phyloP scores from a whole-genome alignment of 2,797 vertebrate species.

The Galagoides demidoff region DNA sequence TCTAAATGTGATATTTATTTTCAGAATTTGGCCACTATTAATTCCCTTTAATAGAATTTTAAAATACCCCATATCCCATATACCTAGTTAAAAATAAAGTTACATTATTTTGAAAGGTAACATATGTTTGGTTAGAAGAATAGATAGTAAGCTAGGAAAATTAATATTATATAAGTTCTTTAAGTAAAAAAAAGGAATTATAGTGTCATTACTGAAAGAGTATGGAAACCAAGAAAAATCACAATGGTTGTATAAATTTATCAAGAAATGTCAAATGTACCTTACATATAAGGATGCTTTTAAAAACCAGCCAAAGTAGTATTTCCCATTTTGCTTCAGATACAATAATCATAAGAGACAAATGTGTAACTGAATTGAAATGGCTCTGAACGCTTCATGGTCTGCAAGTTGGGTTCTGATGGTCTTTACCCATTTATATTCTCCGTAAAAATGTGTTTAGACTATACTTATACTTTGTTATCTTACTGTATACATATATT shows the following conservation, averaged over 20 bases:
- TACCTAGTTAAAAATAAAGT: neutral
- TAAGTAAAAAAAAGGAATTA: neutral
- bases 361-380: constrained; percentile 5
- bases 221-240: neutral
- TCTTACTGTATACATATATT: constrained; percentile 57
- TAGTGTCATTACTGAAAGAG: neutral
- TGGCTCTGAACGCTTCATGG: neutral
- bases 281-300: neutral
- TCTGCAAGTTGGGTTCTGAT: neutral
- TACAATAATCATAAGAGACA: neutral
- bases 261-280: neutral
- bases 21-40: neutral
- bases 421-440: neutral
- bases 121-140: neutral
- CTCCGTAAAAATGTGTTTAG: neutral
- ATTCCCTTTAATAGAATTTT: neutral
- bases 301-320: neutral
- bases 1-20: neutral
- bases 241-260: neutral
- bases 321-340: neutral
- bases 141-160: neutral
- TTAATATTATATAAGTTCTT: neutral
- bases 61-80: neutral
- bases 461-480: constrained; percentile 35
- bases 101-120: neutral